Evolutionary conservation across 2,113 vertebrate genomes (phyloP).

Genomic region (Microcebus tavaratra): DNA sequence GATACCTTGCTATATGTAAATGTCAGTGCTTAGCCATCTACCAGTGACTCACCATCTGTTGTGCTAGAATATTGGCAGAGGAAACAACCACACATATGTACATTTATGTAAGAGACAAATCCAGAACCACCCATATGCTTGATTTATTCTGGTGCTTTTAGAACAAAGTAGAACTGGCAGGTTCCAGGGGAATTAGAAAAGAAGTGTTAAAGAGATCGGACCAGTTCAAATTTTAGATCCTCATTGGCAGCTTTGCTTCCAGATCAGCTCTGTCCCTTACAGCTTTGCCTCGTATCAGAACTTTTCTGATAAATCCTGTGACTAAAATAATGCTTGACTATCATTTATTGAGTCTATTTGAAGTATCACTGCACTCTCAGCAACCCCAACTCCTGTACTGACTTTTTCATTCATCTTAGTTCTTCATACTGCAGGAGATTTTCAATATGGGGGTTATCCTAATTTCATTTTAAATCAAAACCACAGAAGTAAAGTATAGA

Average conservation of each 20-base stretch:
- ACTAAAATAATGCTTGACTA: background rate
- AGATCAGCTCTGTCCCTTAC: background rate
- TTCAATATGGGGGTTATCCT: background rate
- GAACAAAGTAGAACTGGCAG: background rate
- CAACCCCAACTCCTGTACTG: background rate
- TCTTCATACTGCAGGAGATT: background rate
- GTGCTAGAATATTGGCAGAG: background rate
- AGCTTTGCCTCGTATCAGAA: background rate
- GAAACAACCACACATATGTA: background rate
- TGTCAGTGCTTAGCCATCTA: background rate
- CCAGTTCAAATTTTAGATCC: slow-evolving; percentile 8
- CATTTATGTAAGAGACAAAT: background rate
- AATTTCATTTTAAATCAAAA: slow-evolving; percentile 41
- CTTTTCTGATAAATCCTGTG: slow-evolving; percentile 23
- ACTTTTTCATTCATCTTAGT: background rate
- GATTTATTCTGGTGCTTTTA: background rate
- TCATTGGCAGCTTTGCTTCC: background rate
- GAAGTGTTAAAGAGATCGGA: background rate
- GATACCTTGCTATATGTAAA: background rate
- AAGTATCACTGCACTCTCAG: background rate
- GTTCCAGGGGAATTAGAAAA: background rate
- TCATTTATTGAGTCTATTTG: background rate
- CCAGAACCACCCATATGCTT: background rate
- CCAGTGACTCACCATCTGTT: background rate
- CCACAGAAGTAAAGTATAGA: background rate